phyloP scores from a whole-genome alignment of 2,797 vertebrate species.

The Pangasius larnaudii region DNA sequence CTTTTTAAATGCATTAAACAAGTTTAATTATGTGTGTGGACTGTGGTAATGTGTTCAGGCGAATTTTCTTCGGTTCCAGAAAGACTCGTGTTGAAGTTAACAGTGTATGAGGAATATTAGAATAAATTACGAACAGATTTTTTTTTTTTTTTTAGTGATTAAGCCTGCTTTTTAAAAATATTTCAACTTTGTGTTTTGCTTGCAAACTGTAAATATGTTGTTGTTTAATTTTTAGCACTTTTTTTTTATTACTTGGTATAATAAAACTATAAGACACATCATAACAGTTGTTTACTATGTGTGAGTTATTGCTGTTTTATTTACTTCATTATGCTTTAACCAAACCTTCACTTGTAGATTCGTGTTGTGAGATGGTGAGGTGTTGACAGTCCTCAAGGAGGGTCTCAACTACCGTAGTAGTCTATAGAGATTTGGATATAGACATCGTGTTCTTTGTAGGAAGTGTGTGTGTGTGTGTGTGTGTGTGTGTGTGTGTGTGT shows the following conservation, averaged over 20 bases:
- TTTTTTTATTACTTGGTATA: slow-evolving; percentile 21
- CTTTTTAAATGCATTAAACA: slow-evolving; percentile 46
- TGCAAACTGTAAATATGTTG: slow-evolving; percentile 19
- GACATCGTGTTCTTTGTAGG: slow-evolving; percentile 12
- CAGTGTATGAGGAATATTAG: not conserved
- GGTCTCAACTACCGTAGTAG: slow-evolving; percentile 7
- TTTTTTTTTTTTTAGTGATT: not conserved
- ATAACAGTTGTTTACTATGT: slow-evolving; percentile 10
- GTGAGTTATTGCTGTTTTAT: not conserved
- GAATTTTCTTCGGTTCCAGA: not conserved
- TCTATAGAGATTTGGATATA: slow-evolving; percentile 29
- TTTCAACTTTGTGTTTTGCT: slow-evolving; percentile 21
- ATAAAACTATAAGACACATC: slow-evolving; percentile 45
- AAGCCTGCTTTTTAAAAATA: not conserved
- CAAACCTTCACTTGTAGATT: not conserved
- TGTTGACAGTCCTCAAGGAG: slow-evolving; percentile 9
- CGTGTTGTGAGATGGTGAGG: slow-evolving; percentile 3
- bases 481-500: no score
- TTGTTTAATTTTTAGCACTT: slow-evolving; percentile 35
- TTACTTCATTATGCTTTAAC: not conserved
- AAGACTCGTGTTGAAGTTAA: not conserved
- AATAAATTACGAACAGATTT: not conserved
- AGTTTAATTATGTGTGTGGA: slow-evolving; percentile 45
- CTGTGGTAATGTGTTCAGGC: not conserved
- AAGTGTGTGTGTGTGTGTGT: not conserved